These are phyloP conservation scores for Proisotoma minuta DNA, from an alignment of 2,888 invertebrate genomes.

Conservation along the genomic window DNA sequence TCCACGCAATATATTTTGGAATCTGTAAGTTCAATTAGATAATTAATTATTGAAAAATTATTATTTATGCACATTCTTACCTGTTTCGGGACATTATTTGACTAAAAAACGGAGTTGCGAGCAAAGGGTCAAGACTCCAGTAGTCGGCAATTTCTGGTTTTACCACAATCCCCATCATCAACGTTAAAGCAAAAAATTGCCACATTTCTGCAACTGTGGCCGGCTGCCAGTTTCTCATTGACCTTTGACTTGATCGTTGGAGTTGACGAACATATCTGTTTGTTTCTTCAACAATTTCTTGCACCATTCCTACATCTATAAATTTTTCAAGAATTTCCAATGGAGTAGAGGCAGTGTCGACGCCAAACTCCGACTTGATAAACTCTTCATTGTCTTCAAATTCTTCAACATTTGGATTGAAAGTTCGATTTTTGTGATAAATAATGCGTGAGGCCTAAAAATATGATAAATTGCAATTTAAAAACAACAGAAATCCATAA, in stretches of 20 bases:
- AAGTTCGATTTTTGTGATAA: too few relatives aligned
- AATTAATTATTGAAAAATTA: neutral
- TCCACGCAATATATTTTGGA: neutral
- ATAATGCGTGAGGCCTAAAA: too few relatives aligned
- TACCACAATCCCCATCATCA: constrained; percentile 24
- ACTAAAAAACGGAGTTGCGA: constrained; percentile 21
- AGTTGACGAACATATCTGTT: too few relatives aligned
- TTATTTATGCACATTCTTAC: neutral
- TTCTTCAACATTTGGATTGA: too few relatives aligned
- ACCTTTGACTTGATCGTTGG: neutral
- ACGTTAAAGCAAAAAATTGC: constrained; percentile 19
- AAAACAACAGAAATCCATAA: neutral
- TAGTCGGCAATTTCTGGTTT: constrained; percentile 23
- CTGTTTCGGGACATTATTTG: constrained; percentile 24
- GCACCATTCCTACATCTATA: neutral
- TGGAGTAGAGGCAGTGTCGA: neutral
- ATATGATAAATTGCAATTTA: too few relatives aligned
- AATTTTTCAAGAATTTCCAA: neutral
- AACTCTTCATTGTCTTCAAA: too few relatives aligned
- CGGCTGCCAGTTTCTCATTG: neutral
- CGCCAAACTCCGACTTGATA: too few relatives aligned
- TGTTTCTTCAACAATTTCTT: neutral
- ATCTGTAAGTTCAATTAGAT: neutral
- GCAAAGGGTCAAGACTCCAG: constrained; percentile 18
- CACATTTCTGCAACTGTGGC: constrained; percentile 17